These are phyloP conservation scores for Gallinago undulata DNA, from an alignment of 2,113 vertebrate species.

Conservation along the genomic window DNA sequence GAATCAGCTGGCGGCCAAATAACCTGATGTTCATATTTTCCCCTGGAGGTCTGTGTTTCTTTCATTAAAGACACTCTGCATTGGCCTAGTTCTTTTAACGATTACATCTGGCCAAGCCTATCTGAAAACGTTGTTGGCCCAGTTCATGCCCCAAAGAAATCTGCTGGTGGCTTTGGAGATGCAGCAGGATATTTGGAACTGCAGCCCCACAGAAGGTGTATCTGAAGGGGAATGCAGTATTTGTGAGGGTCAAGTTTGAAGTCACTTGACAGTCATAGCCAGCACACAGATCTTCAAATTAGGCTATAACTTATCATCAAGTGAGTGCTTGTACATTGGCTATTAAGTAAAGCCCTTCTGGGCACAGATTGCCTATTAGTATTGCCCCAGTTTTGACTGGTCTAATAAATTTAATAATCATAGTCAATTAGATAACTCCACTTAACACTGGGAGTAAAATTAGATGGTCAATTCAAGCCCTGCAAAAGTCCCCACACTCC, in stretches of 20 bases:
- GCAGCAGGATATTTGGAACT: background rate
- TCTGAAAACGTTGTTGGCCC: background rate
- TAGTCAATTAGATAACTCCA: background rate
- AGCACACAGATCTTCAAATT: background rate
- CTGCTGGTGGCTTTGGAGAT: background rate
- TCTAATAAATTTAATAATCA: background rate
- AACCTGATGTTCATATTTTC: background rate
- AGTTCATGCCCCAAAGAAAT: background rate
- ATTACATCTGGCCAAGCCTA: background rate
- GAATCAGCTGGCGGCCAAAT: slow-evolving; percentile 16
- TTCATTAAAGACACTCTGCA: background rate
- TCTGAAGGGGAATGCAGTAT: background rate
- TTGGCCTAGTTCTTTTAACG: background rate
- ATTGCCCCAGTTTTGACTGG: background rate
- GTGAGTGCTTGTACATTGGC: background rate
- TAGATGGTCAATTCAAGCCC: background rate
- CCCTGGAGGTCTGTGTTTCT: background rate
- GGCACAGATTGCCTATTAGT: background rate
- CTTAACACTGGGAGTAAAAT: background rate
- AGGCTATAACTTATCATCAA: background rate
- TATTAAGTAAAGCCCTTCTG: background rate
- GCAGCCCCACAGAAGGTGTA: background rate
- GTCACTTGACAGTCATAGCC: background rate
- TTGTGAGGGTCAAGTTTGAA: background rate
- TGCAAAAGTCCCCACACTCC: background rate